Conservation (phyloP, 1,140 invertebrate genomes). For the Akabosia matsudoensis region DNA sequence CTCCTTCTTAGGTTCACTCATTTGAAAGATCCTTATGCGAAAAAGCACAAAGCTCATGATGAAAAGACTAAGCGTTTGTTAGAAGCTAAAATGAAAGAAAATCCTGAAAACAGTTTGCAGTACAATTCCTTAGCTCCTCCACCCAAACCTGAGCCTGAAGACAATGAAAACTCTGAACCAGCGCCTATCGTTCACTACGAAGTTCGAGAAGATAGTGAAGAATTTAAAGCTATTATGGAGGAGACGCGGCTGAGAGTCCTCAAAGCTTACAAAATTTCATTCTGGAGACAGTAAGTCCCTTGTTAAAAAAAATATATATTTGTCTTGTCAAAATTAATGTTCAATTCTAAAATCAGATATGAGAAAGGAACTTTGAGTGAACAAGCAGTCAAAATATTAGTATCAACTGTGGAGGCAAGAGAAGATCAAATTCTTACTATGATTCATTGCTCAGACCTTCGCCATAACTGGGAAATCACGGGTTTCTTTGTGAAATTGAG, state of each 20-base stretch:
- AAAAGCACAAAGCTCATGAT: conserved; percentile 15
- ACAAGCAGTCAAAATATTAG: conserved; percentile 8
- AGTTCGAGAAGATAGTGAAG: background rate
- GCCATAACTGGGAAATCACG: conserved; percentile 22
- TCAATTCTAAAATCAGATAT: background rate
- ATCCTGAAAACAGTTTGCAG: background rate
- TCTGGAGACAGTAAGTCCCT: background rate
- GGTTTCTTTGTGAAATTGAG: conserved; percentile 27
- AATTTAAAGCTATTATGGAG: conserved; percentile 12
- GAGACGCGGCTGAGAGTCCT: conserved; percentile 2
- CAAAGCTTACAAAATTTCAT: conserved; percentile 18
- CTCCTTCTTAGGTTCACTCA: background rate
- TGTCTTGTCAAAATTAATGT: background rate
- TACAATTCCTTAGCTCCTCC: background rate
- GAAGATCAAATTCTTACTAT: conserved; percentile 26
- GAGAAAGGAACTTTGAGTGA: conserved; percentile 20
- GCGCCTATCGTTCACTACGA: background rate
- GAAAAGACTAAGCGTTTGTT: background rate
- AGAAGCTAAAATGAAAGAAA: background rate
- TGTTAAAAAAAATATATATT: background rate
- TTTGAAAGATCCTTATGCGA: conserved; percentile 16
- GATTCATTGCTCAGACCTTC: conserved; percentile 29
- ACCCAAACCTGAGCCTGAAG: too few relatives aligned
- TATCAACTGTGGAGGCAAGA: background rate
- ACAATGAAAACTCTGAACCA: background rate